Percentiles rank a stretch among this genome's conserved stretches.
phyloP scores from a whole-genome alignment of 1,140 invertebrate species.

The Steinernema feltiae region DNA sequence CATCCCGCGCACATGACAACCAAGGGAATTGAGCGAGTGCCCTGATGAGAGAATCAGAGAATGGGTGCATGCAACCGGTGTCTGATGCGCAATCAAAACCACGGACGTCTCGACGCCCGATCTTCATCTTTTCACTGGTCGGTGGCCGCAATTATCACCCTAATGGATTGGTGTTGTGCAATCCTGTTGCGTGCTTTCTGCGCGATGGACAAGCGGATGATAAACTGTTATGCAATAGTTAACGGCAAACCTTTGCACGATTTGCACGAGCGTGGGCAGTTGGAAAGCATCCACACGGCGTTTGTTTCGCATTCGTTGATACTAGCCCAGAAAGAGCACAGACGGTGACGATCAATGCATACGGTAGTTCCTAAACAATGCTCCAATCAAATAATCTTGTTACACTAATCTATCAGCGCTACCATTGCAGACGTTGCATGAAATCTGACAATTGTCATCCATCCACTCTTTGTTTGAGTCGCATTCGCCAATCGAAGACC shows the following conservation, averaged over 20 bases:
- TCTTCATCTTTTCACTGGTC: background rate
- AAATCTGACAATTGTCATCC: constrained; percentile 48
- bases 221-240: background rate
- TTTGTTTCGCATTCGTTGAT: constrained; percentile 56
- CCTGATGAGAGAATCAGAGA: background rate
- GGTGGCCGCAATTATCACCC: background rate
- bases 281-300: constrained; percentile 55
- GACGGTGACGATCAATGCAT: constrained; percentile 52
- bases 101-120: background rate
- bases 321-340: constrained; percentile 50
- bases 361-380: constrained; percentile 40
- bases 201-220: background rate
- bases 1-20: background rate
- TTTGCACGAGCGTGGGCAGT: constrained; percentile 51
- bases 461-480: constrained; percentile 54
- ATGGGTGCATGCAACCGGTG: constrained; percentile 7
- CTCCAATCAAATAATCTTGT: background rate
- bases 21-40: background rate
- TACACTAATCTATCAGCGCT: constrained; percentile 24
- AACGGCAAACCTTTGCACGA: constrained; percentile 47
- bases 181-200: background rate
- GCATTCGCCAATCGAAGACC: constrained; percentile 54
- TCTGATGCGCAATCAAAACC: background rate
- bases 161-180: background rate
- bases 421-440: constrained; percentile 54